Percentiles rank a stretch among this genome's conserved stretches.
Evolutionary conservation across 1,140 invertebrate genomes (phyloP).

Genomic region (Habropoda laboriosa): DNA sequence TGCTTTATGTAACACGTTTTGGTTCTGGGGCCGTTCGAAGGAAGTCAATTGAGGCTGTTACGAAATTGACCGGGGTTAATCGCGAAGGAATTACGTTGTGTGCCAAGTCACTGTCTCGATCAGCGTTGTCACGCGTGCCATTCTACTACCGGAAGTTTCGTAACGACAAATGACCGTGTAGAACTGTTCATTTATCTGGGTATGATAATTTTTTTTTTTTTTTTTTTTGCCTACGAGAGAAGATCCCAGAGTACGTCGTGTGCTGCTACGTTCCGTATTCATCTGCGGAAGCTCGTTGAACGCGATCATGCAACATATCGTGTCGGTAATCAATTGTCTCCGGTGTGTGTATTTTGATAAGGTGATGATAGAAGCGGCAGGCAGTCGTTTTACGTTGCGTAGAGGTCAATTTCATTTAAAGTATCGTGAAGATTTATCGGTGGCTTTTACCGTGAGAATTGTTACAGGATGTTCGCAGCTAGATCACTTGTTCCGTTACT

Average conservation of each 20-base stretch:
- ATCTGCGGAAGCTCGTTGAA: too few relatives aligned
- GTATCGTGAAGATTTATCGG: not conserved
- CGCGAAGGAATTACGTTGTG: not conserved
- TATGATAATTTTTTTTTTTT: too few relatives aligned
- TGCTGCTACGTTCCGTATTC: too few relatives aligned
- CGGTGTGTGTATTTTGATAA: too few relatives aligned
- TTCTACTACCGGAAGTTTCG: not conserved
- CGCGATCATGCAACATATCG: not conserved
- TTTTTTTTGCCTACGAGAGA: too few relatives aligned
- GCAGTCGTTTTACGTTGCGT: not conserved
- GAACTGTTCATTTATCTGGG: too few relatives aligned
- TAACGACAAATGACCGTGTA: not conserved
- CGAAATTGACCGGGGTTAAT: not conserved
- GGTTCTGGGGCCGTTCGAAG: not conserved
- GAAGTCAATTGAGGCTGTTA: constrained; percentile 32
- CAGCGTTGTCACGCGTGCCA: not conserved
- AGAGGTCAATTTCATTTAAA: not conserved
- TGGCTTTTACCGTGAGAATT: too few relatives aligned
- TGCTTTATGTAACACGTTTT: constrained; percentile 40
- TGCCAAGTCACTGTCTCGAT: constrained; percentile 15
- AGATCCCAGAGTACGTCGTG: too few relatives aligned
- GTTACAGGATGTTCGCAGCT: too few relatives aligned
- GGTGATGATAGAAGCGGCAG: not conserved
- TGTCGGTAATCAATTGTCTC: not conserved
- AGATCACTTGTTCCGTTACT: too few relatives aligned